phyloP scores from a whole-genome alignment of 2,888 invertebrate genomes.

The Eupithecia tripunctaria region DNA sequence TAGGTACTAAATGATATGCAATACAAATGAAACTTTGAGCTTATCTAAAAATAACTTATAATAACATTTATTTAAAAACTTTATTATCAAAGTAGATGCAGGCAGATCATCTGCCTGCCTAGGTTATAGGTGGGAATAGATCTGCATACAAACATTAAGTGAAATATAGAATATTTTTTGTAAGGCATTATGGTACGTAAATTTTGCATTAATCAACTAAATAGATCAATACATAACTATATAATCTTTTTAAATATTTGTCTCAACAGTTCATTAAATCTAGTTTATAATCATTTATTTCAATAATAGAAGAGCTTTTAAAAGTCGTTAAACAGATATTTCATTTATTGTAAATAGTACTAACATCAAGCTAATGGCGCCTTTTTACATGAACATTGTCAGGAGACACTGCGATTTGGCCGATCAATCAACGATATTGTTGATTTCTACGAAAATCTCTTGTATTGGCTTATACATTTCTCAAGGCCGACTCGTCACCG shows the following conservation, averaged over 20 bases:
- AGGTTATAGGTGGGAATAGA: neutral
- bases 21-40: conserved; percentile 50
- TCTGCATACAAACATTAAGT: neutral
- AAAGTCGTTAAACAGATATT: conserved; percentile 15
- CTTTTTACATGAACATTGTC: neutral
- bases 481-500: neutral
- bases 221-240: neutral
- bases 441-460: neutral
- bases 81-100: conserved; percentile 19
- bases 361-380: neutral
- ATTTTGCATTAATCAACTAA: neutral
- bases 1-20: conserved; percentile 58
- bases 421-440: neutral
- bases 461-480: no score
- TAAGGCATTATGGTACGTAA: neutral
- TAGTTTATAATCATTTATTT: conserved; percentile 4
- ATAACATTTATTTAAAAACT: conserved; percentile 12
- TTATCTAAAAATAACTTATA: conserved; percentile 46
- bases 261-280: conserved; percentile 1
- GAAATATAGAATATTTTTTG: neutral
- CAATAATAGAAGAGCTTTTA: conserved; percentile 25
- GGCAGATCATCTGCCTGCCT: neutral
- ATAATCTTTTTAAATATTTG: neutral
- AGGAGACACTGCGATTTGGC: neutral
- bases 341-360: neutral